These are phyloP conservation scores for Thalpophila matura DNA, from an alignment of 2,888 invertebrate species.

Conservation along the genomic window DNA sequence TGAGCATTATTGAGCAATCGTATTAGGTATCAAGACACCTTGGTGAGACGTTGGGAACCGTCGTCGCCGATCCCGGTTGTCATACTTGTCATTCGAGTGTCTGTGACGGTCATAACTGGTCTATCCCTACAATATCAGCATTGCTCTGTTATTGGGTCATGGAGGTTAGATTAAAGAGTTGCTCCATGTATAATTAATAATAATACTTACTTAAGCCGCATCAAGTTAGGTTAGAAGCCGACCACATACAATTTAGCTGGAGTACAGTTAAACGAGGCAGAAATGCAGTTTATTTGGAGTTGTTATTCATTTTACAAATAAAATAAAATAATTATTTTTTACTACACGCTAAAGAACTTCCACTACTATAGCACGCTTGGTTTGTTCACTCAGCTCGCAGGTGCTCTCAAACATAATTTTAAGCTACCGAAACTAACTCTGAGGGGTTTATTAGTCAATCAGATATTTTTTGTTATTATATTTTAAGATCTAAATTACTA, in stretches of 20 bases:
- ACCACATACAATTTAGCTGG: no score
- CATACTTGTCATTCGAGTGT: background rate
- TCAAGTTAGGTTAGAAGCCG: background rate
- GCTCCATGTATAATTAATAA: background rate
- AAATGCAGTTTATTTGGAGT: background rate
- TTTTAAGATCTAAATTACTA: background rate
- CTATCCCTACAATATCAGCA: background rate
- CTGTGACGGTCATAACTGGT: slow-evolving; percentile 1
- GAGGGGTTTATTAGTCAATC: background rate
- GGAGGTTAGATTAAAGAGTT: background rate
- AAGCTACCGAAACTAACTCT: slow-evolving; percentile 2
- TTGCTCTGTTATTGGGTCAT: background rate
- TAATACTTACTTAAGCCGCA: background rate
- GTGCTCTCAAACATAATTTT: background rate
- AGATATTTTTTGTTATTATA: background rate
- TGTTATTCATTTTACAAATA: background rate
- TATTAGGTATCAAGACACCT: background rate
- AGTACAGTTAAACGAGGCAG: no score
- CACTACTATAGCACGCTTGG: background rate
- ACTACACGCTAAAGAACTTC: background rate
- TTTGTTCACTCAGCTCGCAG: background rate
- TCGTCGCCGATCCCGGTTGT: no score
- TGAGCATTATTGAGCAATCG: no score
- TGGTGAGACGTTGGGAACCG: background rate
- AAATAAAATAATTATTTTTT: background rate